Evolutionary conservation across 2,113 vertebrate genomes (phyloP).

Genomic region (Phoxinus phoxinus): DNA sequence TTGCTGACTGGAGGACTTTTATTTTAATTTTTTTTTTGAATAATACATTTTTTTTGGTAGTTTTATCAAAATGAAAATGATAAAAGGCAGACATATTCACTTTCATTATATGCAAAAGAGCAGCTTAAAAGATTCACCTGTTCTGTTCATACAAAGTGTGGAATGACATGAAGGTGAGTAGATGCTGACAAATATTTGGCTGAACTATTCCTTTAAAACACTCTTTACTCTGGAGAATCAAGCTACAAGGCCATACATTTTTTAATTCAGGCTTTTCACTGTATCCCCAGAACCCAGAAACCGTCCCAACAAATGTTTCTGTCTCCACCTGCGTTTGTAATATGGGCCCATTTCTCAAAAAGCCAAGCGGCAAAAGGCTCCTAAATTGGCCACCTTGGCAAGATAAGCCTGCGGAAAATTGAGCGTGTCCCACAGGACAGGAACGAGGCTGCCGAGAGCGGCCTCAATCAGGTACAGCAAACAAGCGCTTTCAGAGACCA

Average conservation of each 20-base stretch:
- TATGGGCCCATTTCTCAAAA: not conserved
- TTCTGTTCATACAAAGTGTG: no score
- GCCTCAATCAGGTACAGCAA: constrained; percentile 36
- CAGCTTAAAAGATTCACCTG: no score
- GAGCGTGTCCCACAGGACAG: constrained; percentile 37
- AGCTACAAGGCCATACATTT: not conserved
- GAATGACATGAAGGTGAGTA: not conserved
- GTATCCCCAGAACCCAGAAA: not conserved
- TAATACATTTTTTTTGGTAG: no score
- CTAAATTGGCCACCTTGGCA: constrained; percentile 36
- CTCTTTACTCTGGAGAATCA: not conserved
- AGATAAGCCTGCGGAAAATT: constrained; percentile 48
- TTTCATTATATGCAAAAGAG: no score
- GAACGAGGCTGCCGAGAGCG: not conserved
- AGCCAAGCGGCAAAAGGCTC: constrained; percentile 27
- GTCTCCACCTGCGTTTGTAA: constrained; percentile 2
- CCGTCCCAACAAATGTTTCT: not conserved
- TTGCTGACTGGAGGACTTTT: not conserved
- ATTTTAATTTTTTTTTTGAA: not conserved
- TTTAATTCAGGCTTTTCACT: not conserved
- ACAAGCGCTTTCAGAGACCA: constrained; percentile 22
- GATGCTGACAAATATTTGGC: not conserved
- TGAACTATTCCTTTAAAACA: not conserved
- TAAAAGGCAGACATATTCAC: not conserved
- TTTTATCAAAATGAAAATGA: not conserved